These are phyloP conservation scores for Agrilus mali DNA, from an alignment of 2,888 invertebrate genomes.

Conservation along the genomic window DNA sequence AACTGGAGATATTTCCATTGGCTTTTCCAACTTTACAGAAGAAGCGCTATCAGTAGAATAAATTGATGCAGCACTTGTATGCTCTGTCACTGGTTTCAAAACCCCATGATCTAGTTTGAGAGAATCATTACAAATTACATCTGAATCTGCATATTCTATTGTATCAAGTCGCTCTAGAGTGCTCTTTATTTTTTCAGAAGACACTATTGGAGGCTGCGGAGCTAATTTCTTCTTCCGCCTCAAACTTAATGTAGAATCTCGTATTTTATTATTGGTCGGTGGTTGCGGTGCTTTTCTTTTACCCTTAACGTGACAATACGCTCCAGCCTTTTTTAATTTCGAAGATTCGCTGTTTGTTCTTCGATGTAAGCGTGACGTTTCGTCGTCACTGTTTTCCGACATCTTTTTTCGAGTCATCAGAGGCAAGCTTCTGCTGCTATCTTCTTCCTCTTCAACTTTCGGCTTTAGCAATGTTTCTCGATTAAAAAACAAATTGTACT, in stretches of 20 bases:
- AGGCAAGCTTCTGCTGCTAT: conserved; percentile 32
- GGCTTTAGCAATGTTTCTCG: conserved; percentile 24
- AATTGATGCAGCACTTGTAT: conserved; percentile 10
- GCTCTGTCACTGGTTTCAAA: conserved; percentile 32
- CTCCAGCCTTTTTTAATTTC: conserved; percentile 43
- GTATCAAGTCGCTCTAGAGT: conserved; percentile 20
- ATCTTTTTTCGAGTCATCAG: conserved; percentile 27
- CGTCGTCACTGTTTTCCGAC: conserved; percentile 14
- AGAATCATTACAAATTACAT: conserved; percentile 32
- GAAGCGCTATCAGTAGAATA: conserved; percentile 12
- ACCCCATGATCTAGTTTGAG: conserved; percentile 38
- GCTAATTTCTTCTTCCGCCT: conserved; percentile 34
- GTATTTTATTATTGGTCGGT: conserved; percentile 28
- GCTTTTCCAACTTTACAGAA: conserved; percentile 20
- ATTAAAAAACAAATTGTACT: conserved; percentile 45
- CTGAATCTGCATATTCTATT: conserved; percentile 19
- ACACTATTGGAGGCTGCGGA: conserved; percentile 33
- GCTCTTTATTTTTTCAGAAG: conserved; percentile 15
- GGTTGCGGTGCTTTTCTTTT: conserved; percentile 64
- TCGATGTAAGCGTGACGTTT: conserved; percentile 34
- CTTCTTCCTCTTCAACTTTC: conserved; percentile 18
- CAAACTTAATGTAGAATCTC: conserved; percentile 24
- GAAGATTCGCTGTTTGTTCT: conserved; percentile 51
- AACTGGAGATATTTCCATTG: conserved; percentile 26
- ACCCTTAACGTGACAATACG: conserved; percentile 55